A percentile compares a stretch with the other conserved stretches of the same genome.
phyloP scores from a whole-genome alignment of 2,888 invertebrate species.

The Tupiocoris notatus region DNA sequence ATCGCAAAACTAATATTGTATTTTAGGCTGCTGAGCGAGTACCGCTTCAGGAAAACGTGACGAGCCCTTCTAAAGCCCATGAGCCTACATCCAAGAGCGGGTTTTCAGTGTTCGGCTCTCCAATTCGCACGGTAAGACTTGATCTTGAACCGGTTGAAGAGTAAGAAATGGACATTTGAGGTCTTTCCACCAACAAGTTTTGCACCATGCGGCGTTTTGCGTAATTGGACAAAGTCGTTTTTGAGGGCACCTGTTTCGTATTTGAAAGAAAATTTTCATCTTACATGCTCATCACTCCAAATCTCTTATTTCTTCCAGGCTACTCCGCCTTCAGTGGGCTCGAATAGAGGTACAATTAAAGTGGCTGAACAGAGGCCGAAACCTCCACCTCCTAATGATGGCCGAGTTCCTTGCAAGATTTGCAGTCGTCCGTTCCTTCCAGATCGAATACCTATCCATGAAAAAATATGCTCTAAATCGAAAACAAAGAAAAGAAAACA shows the following conservation, averaged over 20 bases:
- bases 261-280: too few species aligned
- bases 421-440: slow-evolving; percentile 79
- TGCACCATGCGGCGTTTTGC: too few species aligned
- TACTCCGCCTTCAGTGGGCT: slow-evolving; percentile 17
- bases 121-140: slow-evolving; percentile 15
- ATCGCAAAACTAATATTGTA: too few species aligned
- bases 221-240: too few species aligned
- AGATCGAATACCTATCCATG: slow-evolving; percentile 79
- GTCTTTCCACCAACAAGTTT: too few species aligned
- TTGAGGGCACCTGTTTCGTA: too few species aligned
- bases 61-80: not conserved
- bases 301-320: slow-evolving; percentile 5
- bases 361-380: slow-evolving; percentile 10
- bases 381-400: slow-evolving; percentile 38
- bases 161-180: too few species aligned
- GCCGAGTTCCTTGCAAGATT: slow-evolving; percentile 63
- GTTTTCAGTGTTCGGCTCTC: slow-evolving; percentile 4
- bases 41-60: not conserved
- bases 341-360: not conserved
- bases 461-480: slow-evolving; percentile 79
- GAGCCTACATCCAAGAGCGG: not conserved
- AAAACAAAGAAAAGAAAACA: slow-evolving; percentile 79
- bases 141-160: too few species aligned
- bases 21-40: slow-evolving; percentile 14
- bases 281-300: too few species aligned